phyloP scores from a whole-genome alignment of 2,888 invertebrate species.

The Drosophila trichaetosa region DNA sequence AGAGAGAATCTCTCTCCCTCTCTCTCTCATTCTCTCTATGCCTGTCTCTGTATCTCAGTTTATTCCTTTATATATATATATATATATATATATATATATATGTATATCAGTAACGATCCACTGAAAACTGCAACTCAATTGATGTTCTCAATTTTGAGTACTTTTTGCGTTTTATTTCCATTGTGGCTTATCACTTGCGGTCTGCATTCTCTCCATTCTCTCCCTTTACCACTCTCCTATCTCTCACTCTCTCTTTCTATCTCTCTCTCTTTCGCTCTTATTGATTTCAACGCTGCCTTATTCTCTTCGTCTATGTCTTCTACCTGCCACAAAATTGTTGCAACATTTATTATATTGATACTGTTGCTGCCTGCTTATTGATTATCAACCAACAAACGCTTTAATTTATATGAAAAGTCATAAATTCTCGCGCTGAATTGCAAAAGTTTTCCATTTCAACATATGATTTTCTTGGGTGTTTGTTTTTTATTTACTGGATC shows the following conservation, averaged over 20 bases:
- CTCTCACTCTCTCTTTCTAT: background rate
- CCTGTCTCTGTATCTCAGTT: background rate
- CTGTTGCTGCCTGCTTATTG: slow-evolving; percentile 36
- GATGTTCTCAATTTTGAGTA: slow-evolving; percentile 15
- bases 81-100: slow-evolving; percentile 12
- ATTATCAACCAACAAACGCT: slow-evolving; percentile 60
- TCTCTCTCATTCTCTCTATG: background rate
- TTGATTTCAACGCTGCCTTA: background rate
- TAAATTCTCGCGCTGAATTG: slow-evolving; percentile 52
- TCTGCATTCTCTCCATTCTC: background rate
- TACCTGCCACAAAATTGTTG: slow-evolving; percentile 23
- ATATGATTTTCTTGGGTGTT: slow-evolving; percentile 1
- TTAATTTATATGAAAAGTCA: slow-evolving; percentile 72
- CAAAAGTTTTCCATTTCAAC: slow-evolving; percentile 23
- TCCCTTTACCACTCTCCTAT: background rate
- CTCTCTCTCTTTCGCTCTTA: background rate
- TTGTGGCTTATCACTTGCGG: slow-evolving; percentile 5
- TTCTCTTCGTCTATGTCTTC: slow-evolving; percentile 7
- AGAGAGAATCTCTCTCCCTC: too few species aligned
- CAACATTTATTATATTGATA: slow-evolving; percentile 28
- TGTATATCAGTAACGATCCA: background rate
- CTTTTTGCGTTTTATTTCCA: slow-evolving; percentile 6
- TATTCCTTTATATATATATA: background rate
- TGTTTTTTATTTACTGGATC: background rate
- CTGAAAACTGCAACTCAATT: slow-evolving; percentile 1